These are phyloP conservation scores for Ctenopoma multispine DNA, from an alignment of 2,797 vertebrate genomes.

Conservation along the genomic window DNA sequence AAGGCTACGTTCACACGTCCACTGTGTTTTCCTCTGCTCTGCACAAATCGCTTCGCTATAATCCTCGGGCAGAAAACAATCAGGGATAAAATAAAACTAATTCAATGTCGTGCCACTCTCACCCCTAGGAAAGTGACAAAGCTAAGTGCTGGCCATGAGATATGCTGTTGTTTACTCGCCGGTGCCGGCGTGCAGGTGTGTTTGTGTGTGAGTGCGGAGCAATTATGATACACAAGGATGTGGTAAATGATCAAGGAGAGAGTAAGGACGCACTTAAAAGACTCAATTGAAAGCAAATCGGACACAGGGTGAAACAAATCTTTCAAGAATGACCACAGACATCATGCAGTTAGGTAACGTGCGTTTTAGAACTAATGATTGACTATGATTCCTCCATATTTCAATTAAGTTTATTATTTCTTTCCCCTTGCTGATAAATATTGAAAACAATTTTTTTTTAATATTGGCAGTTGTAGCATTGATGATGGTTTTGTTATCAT, in stretches of 20 bases:
- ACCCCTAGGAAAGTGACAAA: constrained; percentile 59
- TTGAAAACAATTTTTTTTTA: neutral
- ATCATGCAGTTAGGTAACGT: neutral
- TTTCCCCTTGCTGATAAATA: neutral
- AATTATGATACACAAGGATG: constrained; percentile 54
- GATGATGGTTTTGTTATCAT: neutral
- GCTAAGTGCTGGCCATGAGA: constrained; percentile 68
- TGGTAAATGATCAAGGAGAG: constrained; percentile 43
- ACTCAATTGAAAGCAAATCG: constrained; percentile 16
- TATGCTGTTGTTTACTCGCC: constrained; percentile 55
- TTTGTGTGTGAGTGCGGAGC: constrained; percentile 20
- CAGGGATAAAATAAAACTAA: constrained; percentile 73
- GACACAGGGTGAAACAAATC: constrained; percentile 18
- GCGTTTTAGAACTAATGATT: too few relatives aligned
- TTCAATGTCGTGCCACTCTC: constrained; percentile 64
- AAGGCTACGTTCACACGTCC: constrained; percentile 61
- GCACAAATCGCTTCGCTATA: constrained; percentile 75
- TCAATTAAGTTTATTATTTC: neutral
- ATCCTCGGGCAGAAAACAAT: constrained; percentile 78
- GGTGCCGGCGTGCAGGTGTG: neutral
- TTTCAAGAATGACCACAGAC: constrained; percentile 7
- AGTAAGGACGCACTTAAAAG: constrained; percentile 6
- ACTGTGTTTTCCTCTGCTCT: constrained; percentile 47
- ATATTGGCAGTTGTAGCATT: neutral
- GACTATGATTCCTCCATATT: too few relatives aligned